Percentiles rank a stretch among this genome's conserved stretches.
Conservation (phyloP, 2,888 invertebrate species). For the Myopa tessellatipennis region DNA sequence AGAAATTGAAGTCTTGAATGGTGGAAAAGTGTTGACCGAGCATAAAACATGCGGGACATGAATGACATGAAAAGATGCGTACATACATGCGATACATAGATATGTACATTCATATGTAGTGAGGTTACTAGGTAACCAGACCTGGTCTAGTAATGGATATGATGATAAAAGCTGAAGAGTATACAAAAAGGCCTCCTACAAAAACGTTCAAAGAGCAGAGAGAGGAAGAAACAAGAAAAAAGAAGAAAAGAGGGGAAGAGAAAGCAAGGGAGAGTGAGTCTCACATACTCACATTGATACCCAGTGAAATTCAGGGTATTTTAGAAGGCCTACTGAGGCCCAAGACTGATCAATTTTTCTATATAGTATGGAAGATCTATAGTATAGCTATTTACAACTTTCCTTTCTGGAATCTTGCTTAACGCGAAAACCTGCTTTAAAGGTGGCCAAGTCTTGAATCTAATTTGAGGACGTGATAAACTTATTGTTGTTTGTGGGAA, state of each 20-base stretch:
- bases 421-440: no score
- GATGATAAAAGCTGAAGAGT: slow-evolving; percentile 5
- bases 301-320: no score
- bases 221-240: neutral
- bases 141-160: neutral
- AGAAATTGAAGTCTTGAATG: no score
- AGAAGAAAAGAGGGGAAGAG: neutral
- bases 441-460: no score
- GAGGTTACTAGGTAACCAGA: slow-evolving; percentile 22
- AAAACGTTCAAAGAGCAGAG: neutral
- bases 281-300: no score
- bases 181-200: neutral
- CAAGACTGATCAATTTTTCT: no score
- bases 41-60: slow-evolving; percentile 1
- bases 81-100: neutral
- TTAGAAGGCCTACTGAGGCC: no score
- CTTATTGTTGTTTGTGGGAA: no score
- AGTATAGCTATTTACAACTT: no score
- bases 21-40: slow-evolving; percentile 10
- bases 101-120: neutral
- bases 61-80: neutral
- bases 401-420: no score
- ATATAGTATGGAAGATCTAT: no score
- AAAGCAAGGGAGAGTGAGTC: neutral
- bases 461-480: no score